Evolutionary conservation across 1,140 invertebrate species (phyloP).

Genomic region (Steinernema khuongi): DNA sequence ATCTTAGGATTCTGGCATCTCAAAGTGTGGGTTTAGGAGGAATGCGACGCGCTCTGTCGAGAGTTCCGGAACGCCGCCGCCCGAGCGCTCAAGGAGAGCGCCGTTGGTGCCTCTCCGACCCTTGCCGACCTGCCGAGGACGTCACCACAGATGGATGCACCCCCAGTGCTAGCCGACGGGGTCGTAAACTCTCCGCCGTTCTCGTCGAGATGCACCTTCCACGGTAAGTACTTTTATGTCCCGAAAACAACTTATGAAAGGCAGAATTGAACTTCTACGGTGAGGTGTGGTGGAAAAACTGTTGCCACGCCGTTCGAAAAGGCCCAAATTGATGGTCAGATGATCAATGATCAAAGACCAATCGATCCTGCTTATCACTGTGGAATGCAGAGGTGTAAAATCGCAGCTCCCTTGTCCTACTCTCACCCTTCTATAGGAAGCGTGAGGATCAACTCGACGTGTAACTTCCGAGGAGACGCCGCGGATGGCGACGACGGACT

Average conservation of each 20-base stretch:
- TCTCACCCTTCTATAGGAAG: no score
- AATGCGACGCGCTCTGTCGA: not conserved
- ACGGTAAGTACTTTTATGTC: not conserved
- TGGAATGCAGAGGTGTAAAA: no score
- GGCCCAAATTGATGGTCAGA: no score
- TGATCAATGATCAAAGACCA: no score
- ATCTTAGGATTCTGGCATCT: not conserved
- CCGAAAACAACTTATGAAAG: not conserved
- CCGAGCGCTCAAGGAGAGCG: not conserved
- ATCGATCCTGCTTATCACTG: no score
- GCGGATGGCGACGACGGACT: not conserved
- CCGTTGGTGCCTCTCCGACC: not conserved
- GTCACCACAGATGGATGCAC: constrained; percentile 2
- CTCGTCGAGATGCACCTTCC: not conserved
- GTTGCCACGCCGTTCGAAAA: no score
- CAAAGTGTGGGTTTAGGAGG: not conserved
- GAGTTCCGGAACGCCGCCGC: not conserved
- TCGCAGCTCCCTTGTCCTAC: no score
- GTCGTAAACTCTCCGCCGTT: not conserved
- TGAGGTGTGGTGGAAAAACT: no score
- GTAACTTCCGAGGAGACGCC: not conserved
- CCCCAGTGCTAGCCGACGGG: not conserved
- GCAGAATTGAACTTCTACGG: no score
- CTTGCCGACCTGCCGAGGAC: not conserved
- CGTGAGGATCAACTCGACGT: constrained; percentile 9